Evolutionary conservation across 2,113 vertebrate genomes (phyloP).

Genomic region (Bujurquina vittata): DNA sequence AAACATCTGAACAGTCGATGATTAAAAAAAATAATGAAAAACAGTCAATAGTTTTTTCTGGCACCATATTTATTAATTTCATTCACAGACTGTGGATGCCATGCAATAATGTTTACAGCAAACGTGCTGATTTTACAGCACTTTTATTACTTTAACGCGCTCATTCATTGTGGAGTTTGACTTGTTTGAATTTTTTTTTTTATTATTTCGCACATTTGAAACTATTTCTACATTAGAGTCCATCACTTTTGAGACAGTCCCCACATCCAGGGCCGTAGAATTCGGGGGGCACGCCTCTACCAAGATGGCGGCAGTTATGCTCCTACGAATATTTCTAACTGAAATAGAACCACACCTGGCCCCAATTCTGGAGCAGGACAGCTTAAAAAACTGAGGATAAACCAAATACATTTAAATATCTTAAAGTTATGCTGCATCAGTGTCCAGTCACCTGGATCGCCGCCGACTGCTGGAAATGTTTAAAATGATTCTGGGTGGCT

Average conservation of each 20-base stretch:
- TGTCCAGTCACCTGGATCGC: not conserved
- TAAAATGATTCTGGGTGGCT: no score
- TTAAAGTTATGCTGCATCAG: not conserved
- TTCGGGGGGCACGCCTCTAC: no score
- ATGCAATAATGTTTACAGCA: not conserved
- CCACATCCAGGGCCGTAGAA: no score
- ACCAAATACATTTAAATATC: not conserved
- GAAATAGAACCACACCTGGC: no score
- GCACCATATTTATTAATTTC: not conserved
- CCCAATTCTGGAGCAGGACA: accelerated
- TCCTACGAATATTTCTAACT: no score
- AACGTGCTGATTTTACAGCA: not conserved
- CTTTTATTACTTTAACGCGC: accelerated
- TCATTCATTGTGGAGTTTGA: not conserved
- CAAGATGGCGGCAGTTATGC: no score
- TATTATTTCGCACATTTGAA: accelerated
- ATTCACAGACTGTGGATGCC: not conserved
- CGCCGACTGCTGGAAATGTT: not conserved
- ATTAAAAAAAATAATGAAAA: not conserved
- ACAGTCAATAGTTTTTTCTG: not conserved
- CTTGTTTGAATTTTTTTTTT: not conserved
- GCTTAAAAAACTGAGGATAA: not conserved
- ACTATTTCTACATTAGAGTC: not conserved
- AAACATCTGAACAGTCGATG: not conserved
- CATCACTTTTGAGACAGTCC: not conserved